A percentile compares a stretch with the other conserved stretches of the same genome.
Conservation (phyloP, 2,888 invertebrate species). For the Bellardia bayeri region DNA sequence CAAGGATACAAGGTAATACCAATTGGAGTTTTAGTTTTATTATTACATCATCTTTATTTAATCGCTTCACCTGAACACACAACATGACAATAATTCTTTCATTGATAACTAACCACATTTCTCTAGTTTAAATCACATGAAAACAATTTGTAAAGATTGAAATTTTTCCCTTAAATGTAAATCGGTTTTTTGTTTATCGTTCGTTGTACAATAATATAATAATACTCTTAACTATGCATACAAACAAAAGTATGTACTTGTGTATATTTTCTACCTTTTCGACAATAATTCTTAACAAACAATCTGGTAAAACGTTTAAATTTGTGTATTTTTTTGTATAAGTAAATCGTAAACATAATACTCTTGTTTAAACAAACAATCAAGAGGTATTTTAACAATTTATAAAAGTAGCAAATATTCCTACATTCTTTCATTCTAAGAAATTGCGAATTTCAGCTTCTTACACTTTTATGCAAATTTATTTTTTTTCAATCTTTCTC, state of each 20-base stretch:
- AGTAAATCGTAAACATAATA: constrained; percentile 61
- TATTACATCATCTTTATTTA: too few species aligned
- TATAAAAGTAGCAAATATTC: constrained; percentile 55
- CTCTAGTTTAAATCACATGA: constrained; percentile 12
- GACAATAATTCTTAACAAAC: constrained; percentile 54
- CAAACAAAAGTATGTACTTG: background rate
- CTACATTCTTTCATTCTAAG: constrained; percentile 34
- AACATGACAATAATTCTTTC: constrained; percentile 2
- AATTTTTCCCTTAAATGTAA: background rate
- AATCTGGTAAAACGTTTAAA: constrained; percentile 69
- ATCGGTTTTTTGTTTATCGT: background rate
- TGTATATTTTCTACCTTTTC: constrained; percentile 29
- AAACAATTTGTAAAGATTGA: constrained; percentile 43
- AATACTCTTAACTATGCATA: constrained; percentile 30
- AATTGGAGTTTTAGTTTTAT: too few species aligned
- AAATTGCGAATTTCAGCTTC: constrained; percentile 54
- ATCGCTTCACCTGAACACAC: background rate
- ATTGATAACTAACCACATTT: constrained; percentile 32
- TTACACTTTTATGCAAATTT: constrained; percentile 61
- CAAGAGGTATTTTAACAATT: constrained; percentile 70
- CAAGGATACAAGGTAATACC: too few species aligned
- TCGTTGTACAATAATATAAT: background rate
- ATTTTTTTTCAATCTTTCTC: background rate
- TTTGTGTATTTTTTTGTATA: constrained; percentile 35
- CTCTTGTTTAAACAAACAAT: constrained; percentile 70